A percentile compares a stretch with the other conserved stretches of the same genome.
Conservation (phyloP, 1,140 invertebrate species). For the Temnothorax curvispinosus region DNA sequence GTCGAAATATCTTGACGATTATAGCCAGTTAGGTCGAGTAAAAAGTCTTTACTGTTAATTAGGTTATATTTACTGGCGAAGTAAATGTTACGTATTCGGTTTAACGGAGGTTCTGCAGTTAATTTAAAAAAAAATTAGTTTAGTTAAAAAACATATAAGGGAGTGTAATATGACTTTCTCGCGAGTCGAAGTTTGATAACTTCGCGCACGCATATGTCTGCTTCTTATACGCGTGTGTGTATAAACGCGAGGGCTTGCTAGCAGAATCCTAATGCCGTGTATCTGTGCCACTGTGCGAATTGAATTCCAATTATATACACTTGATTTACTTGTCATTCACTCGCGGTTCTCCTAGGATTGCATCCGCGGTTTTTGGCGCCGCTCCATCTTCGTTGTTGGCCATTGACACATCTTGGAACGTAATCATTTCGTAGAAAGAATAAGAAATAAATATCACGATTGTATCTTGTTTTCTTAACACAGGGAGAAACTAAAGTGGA, state of each 20-base stretch:
- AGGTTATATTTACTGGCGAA: too few relatives aligned
- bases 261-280: slow-evolving; percentile 76
- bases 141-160: not conserved
- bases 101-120: too few relatives aligned
- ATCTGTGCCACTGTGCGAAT: slow-evolving; percentile 79
- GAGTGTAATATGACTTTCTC: not conserved
- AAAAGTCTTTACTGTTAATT: too few relatives aligned
- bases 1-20: too few relatives aligned
- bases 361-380: slow-evolving; percentile 73
- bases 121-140: not conserved
- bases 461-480: too few relatives aligned
- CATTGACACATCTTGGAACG: not conserved
- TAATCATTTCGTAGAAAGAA: not conserved
- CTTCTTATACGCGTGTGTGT: slow-evolving; percentile 10
- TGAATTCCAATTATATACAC: slow-evolving; percentile 77
- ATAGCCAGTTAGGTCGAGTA: too few relatives aligned
- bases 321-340: slow-evolving; percentile 76
- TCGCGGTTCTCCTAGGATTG: slow-evolving; percentile 47
- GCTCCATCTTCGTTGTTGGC: slow-evolving; percentile 65
- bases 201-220: slow-evolving; percentile 3
- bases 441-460: not conserved
- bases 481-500: not conserved
- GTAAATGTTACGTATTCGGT: too few relatives aligned
- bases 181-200: slow-evolving; percentile 9
- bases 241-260: slow-evolving; percentile 58